Evolutionary conservation across 2,888 invertebrate genomes (phyloP), one percentile per base, ranked within the genome.

Genomic region (Trichopria drosophilae): DNA sequence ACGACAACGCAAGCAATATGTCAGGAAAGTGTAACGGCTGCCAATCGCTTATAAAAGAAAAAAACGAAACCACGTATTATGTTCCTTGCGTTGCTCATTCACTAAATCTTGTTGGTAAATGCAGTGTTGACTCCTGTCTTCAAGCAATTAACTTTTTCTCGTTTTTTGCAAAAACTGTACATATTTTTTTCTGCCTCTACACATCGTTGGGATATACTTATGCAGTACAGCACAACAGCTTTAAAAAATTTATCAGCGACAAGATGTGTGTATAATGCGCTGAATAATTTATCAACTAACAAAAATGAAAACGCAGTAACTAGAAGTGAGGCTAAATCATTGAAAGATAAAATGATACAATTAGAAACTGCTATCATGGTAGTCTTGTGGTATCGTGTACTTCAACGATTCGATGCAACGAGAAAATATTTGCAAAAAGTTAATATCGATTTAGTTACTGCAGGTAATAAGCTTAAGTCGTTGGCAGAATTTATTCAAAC

Each of bases 11-110:
- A 7, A 43, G 51, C 20, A 60, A 62, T 51, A 62, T 62, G 57
- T 52, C 57, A 31, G 59, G 56, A 10, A 41, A 36, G 26, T 60
- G 57, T 40, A 47, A 26, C 42, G 58, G 58, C n/a, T 32, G 63
- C 18, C 56, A 62, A 57, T 51, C 54, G n/a, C 51, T 49, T 42
- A 55, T 64, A 26, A 56, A 56, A 50, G 40, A 55, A 50, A 41
- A 49, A 22, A 52, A 55, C 46, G 35, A 56, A 37, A 53, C 51
- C 32, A 57, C 57, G 13, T 37, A 50, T 50, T 61, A 51, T 46
- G 53, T 61, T 35, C 62, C 62, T 39, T 61, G 60, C 47, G 43
- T 57, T 32, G 60, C 59, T 7, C 61, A 62, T 55, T 61, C 62
- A 15, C 36, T 61, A 35, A 63, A 65, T 53, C 48, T 63, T 45